Evolutionary conservation across 2,113 vertebrate genomes (phyloP).

Genomic region (Ariopsis seemanni): DNA sequence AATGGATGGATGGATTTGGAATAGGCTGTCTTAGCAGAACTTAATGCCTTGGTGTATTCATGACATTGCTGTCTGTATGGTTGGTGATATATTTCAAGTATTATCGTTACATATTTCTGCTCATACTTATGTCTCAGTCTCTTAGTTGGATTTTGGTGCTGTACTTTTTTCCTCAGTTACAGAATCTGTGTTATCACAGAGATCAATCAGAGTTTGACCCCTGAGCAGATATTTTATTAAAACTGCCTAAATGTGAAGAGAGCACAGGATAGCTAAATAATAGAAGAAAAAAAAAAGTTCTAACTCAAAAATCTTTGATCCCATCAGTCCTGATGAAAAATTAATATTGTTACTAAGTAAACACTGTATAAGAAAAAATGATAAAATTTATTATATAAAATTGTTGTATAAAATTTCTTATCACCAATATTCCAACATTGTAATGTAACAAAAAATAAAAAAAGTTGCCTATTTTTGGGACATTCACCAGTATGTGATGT

Average conservation of each 20-base stretch:
- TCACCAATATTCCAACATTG: background rate
- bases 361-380: background rate
- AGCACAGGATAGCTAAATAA: background rate
- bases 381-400: too few relatives aligned
- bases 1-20: too few relatives aligned
- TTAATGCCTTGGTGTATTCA: too few relatives aligned
- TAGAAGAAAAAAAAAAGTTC: too few relatives aligned
- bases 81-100: too few relatives aligned
- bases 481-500: background rate
- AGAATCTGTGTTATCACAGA: background rate
- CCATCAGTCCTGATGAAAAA: background rate
- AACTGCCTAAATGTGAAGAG: background rate
- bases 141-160: background rate
- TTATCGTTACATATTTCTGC: too few relatives aligned
- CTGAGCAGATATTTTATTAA: background rate
- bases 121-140: too few relatives aligned
- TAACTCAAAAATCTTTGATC: background rate
- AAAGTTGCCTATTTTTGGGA: background rate
- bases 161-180: background rate
- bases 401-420: background rate
- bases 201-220: background rate
- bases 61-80: too few relatives aligned
- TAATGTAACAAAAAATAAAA: background rate
- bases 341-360: background rate
- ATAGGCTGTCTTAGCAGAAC: too few relatives aligned